Base-by-base conservation (phyloP, 2,888 invertebrate species). In the Aphidoletes aphidimyza region DNA sequence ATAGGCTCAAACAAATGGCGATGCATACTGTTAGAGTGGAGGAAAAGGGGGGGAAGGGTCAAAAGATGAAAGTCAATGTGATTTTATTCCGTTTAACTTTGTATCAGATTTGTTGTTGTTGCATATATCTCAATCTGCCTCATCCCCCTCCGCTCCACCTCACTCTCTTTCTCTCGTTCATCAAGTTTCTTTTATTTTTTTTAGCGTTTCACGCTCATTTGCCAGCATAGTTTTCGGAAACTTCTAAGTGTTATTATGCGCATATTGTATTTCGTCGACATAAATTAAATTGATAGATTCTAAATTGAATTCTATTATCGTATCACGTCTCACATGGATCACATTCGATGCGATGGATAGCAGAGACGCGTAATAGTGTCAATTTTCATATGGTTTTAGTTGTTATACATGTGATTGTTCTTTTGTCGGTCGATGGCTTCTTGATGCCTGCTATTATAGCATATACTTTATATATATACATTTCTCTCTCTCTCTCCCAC, bases 211-310 rank as follows among this genome's bases (percentile, higher is more conserved):
- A 42, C 42, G n/a, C n/a, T n/a, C n/a, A n/a, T n/a, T n/a, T n/a
- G n/a, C n/a, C n/a, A n/a, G n/a, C n/a, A 42, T 42, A 42, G 42
- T 42, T 42, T 42, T 14, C 42, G 6, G 42, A 42, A 42, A 42
- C 42, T 42, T 26, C 22, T 3, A 9, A 47, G n/a, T 11, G 14
- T 54, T 54, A 54, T 22, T 54, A 54, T 54, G 22, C 54, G 26
- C 54, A 54, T 54, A 54, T 54, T 54, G 54, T 54, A 54, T 54
- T 54, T 22, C 54, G 54, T 54, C 54, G 54, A 54, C 22, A 54
- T 54, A 54, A 54, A 54, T 54, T 54, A 54, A 54, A 54, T 54
- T 54, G 54, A 54, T 54, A 54, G 54, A 54, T 54, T 54, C 54
- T 54, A 54, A 54, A 54, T 54, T 54, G 54, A 54, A 54, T 54